Conservation (phyloP, 2,113 vertebrate genomes). For the Pycnonotus jocosus region DNA sequence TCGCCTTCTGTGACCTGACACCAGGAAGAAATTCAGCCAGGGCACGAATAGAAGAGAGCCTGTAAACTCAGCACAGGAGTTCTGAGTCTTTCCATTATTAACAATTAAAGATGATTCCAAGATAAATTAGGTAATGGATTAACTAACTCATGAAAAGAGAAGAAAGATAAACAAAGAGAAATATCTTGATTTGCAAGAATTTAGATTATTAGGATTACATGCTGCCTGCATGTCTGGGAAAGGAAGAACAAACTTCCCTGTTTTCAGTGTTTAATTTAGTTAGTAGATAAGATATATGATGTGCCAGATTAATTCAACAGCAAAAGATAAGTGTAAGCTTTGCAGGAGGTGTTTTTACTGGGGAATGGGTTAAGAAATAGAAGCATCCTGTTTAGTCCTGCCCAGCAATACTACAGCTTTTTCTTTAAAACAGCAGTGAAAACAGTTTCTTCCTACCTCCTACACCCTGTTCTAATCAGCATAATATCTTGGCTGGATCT, state of each 20-base stretch:
- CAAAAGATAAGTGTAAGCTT: background rate
- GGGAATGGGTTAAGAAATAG: background rate
- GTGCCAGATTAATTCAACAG: background rate
- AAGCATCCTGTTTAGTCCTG: background rate
- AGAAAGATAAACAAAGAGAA: background rate
- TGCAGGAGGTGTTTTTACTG: background rate
- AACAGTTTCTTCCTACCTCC: background rate
- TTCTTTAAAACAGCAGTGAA: background rate
- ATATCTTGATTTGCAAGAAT: slow-evolving; percentile 1
- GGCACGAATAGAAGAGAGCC: slow-evolving; percentile 37
- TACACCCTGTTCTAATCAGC: background rate
- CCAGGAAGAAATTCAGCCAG: slow-evolving; percentile 33
- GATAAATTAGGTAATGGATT: slow-evolving; percentile 29
- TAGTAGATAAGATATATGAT: background rate
- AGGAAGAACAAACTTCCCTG: background rate
- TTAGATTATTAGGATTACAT: background rate
- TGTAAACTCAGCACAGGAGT: background rate
- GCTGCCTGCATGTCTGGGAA: background rate
- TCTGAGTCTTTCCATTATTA: slow-evolving; percentile 54
- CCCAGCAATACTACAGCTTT: background rate
- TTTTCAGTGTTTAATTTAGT: background rate
- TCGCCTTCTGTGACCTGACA: slow-evolving; percentile 44
- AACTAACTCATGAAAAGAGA: slow-evolving; percentile 8
- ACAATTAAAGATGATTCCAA: slow-evolving; percentile 61
- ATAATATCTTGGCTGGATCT: background rate